A percentile compares a stretch with the other conserved stretches of the same genome.
Conservation (phyloP, 2,113 vertebrate genomes). For the Hepsetus odoe region DNA sequence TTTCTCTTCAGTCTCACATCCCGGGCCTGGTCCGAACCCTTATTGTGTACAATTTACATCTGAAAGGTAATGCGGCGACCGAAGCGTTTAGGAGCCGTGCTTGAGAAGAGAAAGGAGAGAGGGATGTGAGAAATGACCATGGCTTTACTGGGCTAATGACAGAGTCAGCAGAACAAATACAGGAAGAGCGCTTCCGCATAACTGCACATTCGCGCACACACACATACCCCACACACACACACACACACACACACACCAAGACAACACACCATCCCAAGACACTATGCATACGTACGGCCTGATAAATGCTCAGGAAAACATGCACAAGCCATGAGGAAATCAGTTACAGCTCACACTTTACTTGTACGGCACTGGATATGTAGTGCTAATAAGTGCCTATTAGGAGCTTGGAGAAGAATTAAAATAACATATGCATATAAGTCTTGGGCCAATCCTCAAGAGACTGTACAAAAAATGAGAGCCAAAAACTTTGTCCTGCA, state of each 20-base stretch:
- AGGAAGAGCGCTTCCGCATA: constrained; percentile 59
- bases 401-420: too few relatives aligned
- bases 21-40: neutral
- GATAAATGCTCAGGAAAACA: neutral
- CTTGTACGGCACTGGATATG: too few relatives aligned
- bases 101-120: constrained; percentile 6
- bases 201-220: constrained; percentile 26
- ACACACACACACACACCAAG: constrained; percentile 21
- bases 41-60: neutral
- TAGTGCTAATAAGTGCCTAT: too few relatives aligned
- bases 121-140: constrained; percentile 26
- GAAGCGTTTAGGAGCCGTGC: neutral
- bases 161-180: constrained; percentile 57
- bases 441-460: too few relatives aligned
- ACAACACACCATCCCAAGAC: constrained; percentile 12
- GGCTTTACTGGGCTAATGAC: constrained; percentile 37
- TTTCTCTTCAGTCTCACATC: neutral
- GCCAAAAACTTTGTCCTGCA: too few relatives aligned
- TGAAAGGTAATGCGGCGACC: neutral
- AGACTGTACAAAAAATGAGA: too few relatives aligned
- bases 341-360: too few relatives aligned
- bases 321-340: too few relatives aligned
- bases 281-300: neutral
- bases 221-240: constrained; percentile 35
- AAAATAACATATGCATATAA: too few relatives aligned